Percentiles rank a stretch among this genome's conserved stretches.
Conservation (phyloP, 2,113 vertebrate genomes). For the Mandrillus leucophaeus region DNA sequence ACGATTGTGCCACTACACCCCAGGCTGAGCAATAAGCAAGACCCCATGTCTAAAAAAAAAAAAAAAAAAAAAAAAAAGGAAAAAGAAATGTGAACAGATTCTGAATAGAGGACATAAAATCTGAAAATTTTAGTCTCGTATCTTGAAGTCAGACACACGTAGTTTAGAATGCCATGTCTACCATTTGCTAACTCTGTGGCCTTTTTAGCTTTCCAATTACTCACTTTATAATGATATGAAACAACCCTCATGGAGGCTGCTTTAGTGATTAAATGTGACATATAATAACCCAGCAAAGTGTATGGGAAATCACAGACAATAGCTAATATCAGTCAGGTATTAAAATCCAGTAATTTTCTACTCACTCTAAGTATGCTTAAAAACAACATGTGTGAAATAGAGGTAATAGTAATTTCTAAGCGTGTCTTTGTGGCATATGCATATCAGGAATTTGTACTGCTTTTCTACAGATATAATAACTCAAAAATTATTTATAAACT, state of each 20-base stretch:
- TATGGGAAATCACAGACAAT: not conserved
- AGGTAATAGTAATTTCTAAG: not conserved
- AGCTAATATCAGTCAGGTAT: not conserved
- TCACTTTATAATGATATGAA: not conserved
- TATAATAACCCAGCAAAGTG: not conserved
- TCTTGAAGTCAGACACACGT: not conserved
- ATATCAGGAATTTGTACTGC: not conserved
- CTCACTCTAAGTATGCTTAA: not conserved
- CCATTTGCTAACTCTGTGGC: not conserved
- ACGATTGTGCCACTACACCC: too few relatives aligned
- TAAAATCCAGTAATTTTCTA: not conserved
- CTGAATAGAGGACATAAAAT: not conserved
- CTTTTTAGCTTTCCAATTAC: not conserved
- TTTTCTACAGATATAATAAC: not conserved
- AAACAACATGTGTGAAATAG: not conserved
- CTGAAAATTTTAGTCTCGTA: not conserved
- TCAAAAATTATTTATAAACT: not conserved
- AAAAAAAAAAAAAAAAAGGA: too few relatives aligned
- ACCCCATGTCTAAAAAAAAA: too few relatives aligned
- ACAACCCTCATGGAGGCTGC: accelerated
- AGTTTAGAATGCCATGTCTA: not conserved
- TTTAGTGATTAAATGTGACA: not conserved
- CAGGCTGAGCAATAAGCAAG: too few relatives aligned
- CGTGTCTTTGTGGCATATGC: accelerated
- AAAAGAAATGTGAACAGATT: too few relatives aligned